Conservation (phyloP, 2,888 invertebrate genomes). For the Kuschelorhynchus macadamiae region DNA sequence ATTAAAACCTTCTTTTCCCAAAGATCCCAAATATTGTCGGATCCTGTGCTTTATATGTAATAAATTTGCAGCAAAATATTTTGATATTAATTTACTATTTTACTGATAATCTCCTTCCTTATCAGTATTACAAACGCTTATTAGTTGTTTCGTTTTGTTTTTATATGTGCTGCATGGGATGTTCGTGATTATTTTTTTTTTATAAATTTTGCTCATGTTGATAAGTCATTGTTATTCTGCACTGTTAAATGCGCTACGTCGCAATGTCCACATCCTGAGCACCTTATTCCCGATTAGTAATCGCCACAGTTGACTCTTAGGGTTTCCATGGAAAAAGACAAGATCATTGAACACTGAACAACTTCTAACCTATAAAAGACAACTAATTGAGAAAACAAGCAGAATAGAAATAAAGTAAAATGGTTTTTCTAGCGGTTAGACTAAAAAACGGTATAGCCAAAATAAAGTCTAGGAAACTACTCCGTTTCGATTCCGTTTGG, state of each 20-base stretch:
- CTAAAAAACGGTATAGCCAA: no score
- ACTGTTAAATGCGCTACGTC: slow-evolving; percentile 67
- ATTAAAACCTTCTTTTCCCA: no score
- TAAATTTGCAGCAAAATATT: slow-evolving; percentile 13
- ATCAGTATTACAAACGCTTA: slow-evolving; percentile 18
- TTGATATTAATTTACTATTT: slow-evolving; percentile 21
- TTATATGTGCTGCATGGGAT: slow-evolving; percentile 62
- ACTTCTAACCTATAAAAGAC: no score
- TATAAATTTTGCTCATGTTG: slow-evolving; percentile 68
- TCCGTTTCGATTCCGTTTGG: no score
- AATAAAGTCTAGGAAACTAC: no score
- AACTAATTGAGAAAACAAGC: no score
- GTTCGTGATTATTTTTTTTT: slow-evolving; percentile 62
- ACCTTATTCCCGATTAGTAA: slow-evolving; percentile 17
- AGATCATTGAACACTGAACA: no score
- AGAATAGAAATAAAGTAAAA: no score
- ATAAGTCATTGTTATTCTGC: slow-evolving; percentile 63
- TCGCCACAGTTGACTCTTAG: no score
- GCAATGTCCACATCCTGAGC: slow-evolving; percentile 62
- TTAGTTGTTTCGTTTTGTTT: slow-evolving; percentile 8
- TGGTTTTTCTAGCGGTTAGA: no score
- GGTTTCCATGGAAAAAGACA: no score
- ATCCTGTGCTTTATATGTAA: not conserved
- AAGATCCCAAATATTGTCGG: not conserved
- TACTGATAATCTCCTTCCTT: not conserved